These are phyloP conservation scores for Rhagonycha lutea DNA, from an alignment of 2,888 invertebrate genomes.

Conservation along the genomic window DNA sequence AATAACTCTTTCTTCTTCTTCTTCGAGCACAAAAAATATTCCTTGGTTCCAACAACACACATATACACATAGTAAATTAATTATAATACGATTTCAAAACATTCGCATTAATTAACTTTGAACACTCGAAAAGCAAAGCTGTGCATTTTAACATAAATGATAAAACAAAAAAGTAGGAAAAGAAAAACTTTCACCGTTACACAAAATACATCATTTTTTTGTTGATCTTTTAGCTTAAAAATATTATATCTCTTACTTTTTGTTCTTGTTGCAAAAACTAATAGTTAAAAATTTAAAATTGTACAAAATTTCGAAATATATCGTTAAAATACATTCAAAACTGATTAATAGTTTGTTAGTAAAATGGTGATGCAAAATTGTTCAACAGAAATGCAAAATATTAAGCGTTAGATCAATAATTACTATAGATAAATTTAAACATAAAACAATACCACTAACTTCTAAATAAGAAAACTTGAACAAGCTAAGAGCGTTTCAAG, in stretches of 20 bases:
- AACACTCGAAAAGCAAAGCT: slow-evolving; percentile 28
- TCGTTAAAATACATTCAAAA: not conserved
- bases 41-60: not conserved
- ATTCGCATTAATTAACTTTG: slow-evolving; percentile 16
- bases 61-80: slow-evolving; percentile 19
- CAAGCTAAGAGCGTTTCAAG: slow-evolving; percentile 12
- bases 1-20: slow-evolving; percentile 6
- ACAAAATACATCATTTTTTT: slow-evolving; percentile 1
- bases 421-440: not conserved
- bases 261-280: not conserved
- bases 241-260: not conserved
- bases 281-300: not conserved
- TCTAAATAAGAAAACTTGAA: not conserved
- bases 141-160: slow-evolving; percentile 15
- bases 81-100: slow-evolving; percentile 13
- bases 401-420: not conserved
- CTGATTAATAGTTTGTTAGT: not conserved
- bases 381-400: not conserved
- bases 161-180: slow-evolving; percentile 4
- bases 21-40: slow-evolving; percentile 8
- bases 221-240: not conserved
- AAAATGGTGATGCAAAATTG: not conserved
- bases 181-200: slow-evolving; percentile 28
- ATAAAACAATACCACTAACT: not conserved
- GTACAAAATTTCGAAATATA: not conserved